Conservation (phyloP, 2,797 vertebrate species). For the Scolopax rusticola region DNA sequence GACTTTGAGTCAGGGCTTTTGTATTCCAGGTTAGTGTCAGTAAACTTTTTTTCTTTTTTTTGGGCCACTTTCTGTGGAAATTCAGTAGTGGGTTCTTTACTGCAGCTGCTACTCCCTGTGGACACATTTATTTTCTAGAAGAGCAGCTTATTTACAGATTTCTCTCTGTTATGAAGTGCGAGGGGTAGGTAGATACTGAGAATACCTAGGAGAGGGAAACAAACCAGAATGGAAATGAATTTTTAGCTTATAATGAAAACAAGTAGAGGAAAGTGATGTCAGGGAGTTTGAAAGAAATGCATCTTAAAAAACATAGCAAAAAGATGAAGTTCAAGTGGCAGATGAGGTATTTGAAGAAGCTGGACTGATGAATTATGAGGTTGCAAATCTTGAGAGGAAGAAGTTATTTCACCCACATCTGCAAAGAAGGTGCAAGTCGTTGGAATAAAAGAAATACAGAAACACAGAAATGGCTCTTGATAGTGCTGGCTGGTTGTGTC, state of each 20-base stretch:
- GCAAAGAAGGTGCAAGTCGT: background rate
- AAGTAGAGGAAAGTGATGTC: background rate
- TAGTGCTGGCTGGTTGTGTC: background rate
- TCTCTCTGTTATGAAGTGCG: background rate
- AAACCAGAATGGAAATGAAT: background rate
- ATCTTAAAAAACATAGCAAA: background rate
- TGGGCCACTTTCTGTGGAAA: background rate
- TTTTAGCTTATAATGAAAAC: background rate
- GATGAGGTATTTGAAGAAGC: background rate
- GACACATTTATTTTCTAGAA: background rate
- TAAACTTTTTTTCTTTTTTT: background rate
- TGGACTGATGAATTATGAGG: background rate
- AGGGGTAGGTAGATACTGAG: background rate
- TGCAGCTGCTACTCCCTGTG: background rate
- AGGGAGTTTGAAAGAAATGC: background rate
- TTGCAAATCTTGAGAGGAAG: background rate
- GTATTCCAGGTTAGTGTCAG: background rate
- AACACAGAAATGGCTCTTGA: background rate
- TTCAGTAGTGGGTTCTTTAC: background rate
- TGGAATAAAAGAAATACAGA: background rate
- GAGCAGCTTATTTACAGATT: background rate
- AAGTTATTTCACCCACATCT: background rate
- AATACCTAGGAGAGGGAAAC: background rate
- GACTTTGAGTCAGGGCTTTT: background rate
- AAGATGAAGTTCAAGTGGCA: background rate